phyloP scores from a whole-genome alignment of 2,888 invertebrate species.

The Acanthosepion esculentum region DNA sequence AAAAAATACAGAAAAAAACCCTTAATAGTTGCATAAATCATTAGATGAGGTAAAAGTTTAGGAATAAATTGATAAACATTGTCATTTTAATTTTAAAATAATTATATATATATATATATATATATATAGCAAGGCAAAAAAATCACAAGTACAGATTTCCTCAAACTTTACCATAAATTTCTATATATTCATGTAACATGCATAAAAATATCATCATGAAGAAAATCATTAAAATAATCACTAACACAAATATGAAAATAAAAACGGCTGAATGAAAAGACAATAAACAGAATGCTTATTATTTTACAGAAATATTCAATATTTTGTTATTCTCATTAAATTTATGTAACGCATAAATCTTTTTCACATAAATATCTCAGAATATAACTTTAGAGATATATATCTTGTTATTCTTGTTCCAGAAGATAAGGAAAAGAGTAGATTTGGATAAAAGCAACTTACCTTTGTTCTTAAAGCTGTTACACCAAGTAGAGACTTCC shows the following conservation, averaged over 20 bases:
- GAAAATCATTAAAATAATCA: neutral
- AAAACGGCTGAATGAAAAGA: neutral
- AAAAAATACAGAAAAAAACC: too few relatives aligned
- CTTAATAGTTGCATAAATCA: too few relatives aligned
- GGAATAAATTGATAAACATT: too few relatives aligned
- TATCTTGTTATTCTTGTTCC: neutral
- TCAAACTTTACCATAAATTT: neutral
- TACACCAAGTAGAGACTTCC: neutral
- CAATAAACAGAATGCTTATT: too few relatives aligned
- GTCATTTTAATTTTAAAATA: too few relatives aligned
- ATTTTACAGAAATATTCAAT: neutral
- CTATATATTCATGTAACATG: neutral
- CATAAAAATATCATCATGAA: neutral
- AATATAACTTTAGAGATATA: neutral
- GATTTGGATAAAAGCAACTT: neutral
- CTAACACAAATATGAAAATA: neutral
- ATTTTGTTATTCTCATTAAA: neutral
- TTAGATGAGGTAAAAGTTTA: too few relatives aligned
- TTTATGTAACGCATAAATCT: neutral
- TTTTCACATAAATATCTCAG: neutral
- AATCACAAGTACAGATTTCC: neutral
- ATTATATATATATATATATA: neutral
- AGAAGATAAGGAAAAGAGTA: neutral
- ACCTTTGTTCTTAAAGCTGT: neutral
- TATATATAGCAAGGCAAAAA: neutral